These are phyloP conservation scores for Bolborhynchus lineola DNA, from an alignment of 2,113 vertebrate species.

Conservation along the genomic window DNA sequence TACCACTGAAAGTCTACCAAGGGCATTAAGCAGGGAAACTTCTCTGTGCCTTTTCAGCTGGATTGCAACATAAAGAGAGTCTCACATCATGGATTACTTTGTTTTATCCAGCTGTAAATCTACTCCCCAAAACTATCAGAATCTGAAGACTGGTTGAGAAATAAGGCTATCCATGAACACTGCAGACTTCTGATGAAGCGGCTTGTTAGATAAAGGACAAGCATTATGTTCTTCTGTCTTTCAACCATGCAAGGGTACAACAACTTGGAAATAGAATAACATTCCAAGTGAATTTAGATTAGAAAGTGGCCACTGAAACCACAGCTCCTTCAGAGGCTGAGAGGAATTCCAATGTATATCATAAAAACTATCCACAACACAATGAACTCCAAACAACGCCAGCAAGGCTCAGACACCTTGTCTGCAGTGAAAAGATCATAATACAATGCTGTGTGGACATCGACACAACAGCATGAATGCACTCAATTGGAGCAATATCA, in stretches of 20 bases:
- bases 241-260: background rate
- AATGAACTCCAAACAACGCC: background rate
- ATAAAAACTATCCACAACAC: background rate
- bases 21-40: background rate
- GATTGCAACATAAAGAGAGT: background rate
- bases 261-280: background rate
- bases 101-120: background rate
- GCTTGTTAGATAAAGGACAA: background rate
- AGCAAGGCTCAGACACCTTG: conserved; percentile 34
- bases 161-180: background rate
- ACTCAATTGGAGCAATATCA: conserved; percentile 4
- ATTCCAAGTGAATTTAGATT: background rate
- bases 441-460: background rate
- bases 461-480: background rate
- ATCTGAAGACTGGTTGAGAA: background rate
- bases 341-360: background rate
- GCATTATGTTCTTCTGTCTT: background rate
- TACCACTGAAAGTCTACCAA: background rate
- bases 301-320: background rate
- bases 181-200: background rate
- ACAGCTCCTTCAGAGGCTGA: background rate
- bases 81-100: background rate
- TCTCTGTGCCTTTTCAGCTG: background rate
- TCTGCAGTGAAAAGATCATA: background rate
- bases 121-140: background rate